Evolutionary conservation across 1,140 invertebrate species (phyloP).

Genomic region (Teleopsis dalmanni): DNA sequence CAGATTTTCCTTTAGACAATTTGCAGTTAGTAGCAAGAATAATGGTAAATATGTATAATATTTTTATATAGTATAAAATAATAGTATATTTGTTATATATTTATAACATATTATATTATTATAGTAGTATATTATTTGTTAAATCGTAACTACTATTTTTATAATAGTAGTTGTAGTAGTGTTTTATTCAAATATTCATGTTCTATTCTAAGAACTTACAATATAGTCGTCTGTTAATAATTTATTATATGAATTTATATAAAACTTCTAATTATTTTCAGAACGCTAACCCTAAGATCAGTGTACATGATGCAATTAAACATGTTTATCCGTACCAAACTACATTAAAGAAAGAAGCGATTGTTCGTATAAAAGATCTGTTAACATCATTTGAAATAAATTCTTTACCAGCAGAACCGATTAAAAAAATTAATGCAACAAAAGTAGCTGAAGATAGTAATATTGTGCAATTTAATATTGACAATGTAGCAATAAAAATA

Average conservation of each 20-base stretch:
- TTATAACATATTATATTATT: no score
- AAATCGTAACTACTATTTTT: no score
- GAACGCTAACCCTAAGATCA: constrained; percentile 49
- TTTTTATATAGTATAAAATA: no score
- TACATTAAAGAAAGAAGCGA: constrained; percentile 66
- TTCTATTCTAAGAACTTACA: no score
- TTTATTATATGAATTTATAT: no score
- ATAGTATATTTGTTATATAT: no score
- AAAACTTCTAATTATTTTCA: constrained; percentile 1
- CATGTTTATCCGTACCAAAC: constrained; percentile 76
- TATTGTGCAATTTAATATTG: constrained; percentile 18
- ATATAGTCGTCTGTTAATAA: no score
- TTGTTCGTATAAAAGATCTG: constrained; percentile 59
- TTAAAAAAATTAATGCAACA: constrained; percentile 23
- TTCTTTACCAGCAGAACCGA: constrained; percentile 5
- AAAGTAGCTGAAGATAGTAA: constrained; percentile 30
- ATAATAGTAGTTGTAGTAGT: no score
- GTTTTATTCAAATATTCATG: no score
- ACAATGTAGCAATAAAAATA: constrained; percentile 42
- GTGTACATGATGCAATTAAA: constrained; percentile 59
- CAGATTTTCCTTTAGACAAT: constrained; percentile 88
- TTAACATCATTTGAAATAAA: constrained; percentile 55
- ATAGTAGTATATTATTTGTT: no score
- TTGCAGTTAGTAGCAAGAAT: constrained; percentile 59
- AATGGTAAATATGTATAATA: constrained; percentile 59